phyloP scores from a whole-genome alignment of 2,113 vertebrate genomes.

The Oophaga pumilio region DNA sequence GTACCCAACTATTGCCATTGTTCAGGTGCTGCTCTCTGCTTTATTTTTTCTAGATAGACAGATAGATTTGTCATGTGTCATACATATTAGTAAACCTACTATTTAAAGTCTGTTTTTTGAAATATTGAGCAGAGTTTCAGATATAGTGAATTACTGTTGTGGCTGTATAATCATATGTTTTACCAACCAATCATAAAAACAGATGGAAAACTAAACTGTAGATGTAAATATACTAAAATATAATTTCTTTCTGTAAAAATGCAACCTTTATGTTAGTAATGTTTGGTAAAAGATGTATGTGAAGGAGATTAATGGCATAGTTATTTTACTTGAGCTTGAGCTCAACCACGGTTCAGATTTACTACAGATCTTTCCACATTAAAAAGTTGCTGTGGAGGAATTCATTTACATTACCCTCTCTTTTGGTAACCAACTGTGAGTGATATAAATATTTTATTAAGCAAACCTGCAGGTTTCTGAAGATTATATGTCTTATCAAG shows the following conservation, averaged over 20 bases:
- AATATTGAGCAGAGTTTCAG: neutral
- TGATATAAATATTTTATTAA: slow-evolving; percentile 81
- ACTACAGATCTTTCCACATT: slow-evolving; percentile 31
- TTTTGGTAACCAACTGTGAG: slow-evolving; percentile 74
- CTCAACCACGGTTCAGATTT: slow-evolving; percentile 26
- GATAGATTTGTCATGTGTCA: no score
- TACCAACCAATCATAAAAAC: neutral
- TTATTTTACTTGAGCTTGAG: slow-evolving; percentile 3
- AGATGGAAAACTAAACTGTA: neutral
- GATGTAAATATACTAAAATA: neutral
- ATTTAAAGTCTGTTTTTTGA: no score
- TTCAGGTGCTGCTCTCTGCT: no score
- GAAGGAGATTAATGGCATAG: neutral
- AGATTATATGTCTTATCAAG: slow-evolving; percentile 82
- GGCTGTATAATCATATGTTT: neutral
- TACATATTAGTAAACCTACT: no score
- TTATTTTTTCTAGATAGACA: no score
- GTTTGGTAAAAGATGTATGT: neutral
- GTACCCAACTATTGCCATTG: no score
- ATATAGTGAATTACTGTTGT: neutral
- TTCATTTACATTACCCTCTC: slow-evolving; percentile 64
- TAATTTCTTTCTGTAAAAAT: neutral
- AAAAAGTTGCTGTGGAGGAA: slow-evolving; percentile 62
- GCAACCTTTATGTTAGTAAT: neutral
- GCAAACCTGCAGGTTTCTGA: slow-evolving; percentile 76